These are phyloP conservation scores for Coenobita brevimanus DNA, from an alignment of 1,140 invertebrate genomes.

Conservation along the genomic window DNA sequence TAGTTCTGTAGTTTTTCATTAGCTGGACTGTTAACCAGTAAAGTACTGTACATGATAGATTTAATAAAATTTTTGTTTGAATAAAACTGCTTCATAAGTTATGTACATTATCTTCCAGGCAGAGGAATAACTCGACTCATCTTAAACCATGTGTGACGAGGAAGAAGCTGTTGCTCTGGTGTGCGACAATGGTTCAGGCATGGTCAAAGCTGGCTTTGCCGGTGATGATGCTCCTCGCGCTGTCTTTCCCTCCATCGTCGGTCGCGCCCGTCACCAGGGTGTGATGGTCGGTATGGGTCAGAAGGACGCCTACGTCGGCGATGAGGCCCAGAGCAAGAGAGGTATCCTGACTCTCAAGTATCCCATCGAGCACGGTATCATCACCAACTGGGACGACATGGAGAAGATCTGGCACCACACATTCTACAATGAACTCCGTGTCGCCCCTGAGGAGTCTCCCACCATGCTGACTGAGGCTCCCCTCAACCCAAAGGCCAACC, in stretches of 20 bases:
- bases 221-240: slow-evolving; percentile 94
- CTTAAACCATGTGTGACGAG: too few species aligned
- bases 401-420: slow-evolving; percentile 97
- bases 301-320: slow-evolving; percentile 92
- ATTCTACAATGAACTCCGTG: slow-evolving; percentile 96
- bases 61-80: too few species aligned
- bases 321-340: slow-evolving; percentile 94
- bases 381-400: slow-evolving; percentile 92
- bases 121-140: too few species aligned
- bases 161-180: too few species aligned
- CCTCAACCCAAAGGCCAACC: too few species aligned
- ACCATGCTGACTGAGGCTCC: too few species aligned
- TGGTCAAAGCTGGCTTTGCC: slow-evolving; percentile 79
- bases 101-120: too few species aligned
- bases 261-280: slow-evolving; percentile 79
- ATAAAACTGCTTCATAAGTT: too few species aligned
- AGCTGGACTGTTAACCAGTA: too few species aligned
- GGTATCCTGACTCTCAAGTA: slow-evolving; percentile 94
- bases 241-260: slow-evolving; percentile 88
- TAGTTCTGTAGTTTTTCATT: too few species aligned
- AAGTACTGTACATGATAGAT: too few species aligned
- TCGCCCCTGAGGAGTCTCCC: slow-evolving; percentile 91
- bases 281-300: slow-evolving; percentile 98
- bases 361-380: slow-evolving; percentile 95
- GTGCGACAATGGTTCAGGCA: too few species aligned